Percentiles rank a stretch among this genome's conserved stretches.
These are phyloP conservation scores for Chlorops oryzae DNA, from an alignment of 1,140 invertebrate genomes.

Conservation along the genomic window DNA sequence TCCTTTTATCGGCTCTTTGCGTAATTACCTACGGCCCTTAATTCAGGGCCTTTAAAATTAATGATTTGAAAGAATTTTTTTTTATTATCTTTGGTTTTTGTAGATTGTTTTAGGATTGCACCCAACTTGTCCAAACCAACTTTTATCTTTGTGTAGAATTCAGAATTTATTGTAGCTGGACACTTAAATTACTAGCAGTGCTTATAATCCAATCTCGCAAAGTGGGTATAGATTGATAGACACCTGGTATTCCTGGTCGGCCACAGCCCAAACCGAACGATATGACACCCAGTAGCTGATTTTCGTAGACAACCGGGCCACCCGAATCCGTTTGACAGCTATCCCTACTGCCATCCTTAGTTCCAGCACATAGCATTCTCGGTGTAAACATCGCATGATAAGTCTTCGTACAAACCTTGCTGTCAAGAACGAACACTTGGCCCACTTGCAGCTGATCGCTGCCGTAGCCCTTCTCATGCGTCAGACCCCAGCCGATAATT, in stretches of 20 bases:
- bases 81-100: no score
- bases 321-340: conserved; percentile 50
- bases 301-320: conserved; percentile 38
- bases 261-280: conserved; percentile 65
- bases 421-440: conserved; percentile 37
- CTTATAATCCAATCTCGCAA: conserved; percentile 49
- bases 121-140: no score
- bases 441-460: conserved; percentile 24
- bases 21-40: no score
- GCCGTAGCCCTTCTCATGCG: conserved; percentile 20
- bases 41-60: no score
- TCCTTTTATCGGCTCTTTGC: no score
- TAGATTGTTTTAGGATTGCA: no score
- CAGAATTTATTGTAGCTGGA: no score
- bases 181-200: no score
- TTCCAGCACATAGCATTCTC: no score
- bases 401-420: conserved; percentile 49
- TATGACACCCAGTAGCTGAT: conserved; percentile 53
- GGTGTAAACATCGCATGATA: no score
- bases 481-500: conserved; percentile 29
- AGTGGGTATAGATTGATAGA: conserved; percentile 59
- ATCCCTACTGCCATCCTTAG: conserved; percentile 51
- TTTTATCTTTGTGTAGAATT: no score
- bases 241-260: conserved; percentile 54
- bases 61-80: no score